Conservation (phyloP, 2,888 invertebrate genomes). For the Lissocephala sabroskyi region DNA sequence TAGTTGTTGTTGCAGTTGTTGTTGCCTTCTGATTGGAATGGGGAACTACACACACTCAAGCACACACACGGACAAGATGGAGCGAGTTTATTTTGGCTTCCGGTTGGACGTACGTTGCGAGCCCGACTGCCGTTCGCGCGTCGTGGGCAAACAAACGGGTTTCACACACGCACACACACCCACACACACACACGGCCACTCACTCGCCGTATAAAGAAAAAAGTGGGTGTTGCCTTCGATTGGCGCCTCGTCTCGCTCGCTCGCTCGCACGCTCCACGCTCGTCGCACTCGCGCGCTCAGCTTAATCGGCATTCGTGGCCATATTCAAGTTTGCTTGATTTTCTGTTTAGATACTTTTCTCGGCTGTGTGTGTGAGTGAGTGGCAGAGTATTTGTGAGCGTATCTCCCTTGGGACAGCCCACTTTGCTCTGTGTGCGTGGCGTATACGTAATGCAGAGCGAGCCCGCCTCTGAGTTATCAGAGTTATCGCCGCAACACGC, state of each 20-base stretch:
- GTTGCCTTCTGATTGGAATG: constrained; percentile 47
- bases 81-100: constrained; percentile 46
- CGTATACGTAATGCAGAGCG: constrained; percentile 48
- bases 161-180: constrained; percentile 18
- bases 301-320: constrained; percentile 51
- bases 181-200: not conserved
- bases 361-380: constrained; percentile 12
- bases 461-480: constrained; percentile 17
- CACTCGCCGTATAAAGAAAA: not conserved
- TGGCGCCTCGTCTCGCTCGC: constrained; percentile 4
- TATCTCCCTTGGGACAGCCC: constrained; percentile 65
- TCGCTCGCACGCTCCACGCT: constrained; percentile 8
- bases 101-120: constrained; percentile 54
- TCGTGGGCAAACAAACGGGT: constrained; percentile 55
- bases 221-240: constrained; percentile 56
- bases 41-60: constrained; percentile 23
- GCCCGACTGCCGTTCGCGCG: constrained; percentile 25
- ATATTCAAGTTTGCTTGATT: constrained; percentile 63
- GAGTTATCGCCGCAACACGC: not conserved
- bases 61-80: constrained; percentile 18
- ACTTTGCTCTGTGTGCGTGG: constrained; percentile 39
- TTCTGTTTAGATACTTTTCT: constrained; percentile 53
- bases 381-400: too few relatives aligned
- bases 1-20: constrained; percentile 18
- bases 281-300: constrained; percentile 13